phyloP scores from a whole-genome alignment of 2,797 vertebrate genomes.

The Enteromius afrohamiltoni region DNA sequence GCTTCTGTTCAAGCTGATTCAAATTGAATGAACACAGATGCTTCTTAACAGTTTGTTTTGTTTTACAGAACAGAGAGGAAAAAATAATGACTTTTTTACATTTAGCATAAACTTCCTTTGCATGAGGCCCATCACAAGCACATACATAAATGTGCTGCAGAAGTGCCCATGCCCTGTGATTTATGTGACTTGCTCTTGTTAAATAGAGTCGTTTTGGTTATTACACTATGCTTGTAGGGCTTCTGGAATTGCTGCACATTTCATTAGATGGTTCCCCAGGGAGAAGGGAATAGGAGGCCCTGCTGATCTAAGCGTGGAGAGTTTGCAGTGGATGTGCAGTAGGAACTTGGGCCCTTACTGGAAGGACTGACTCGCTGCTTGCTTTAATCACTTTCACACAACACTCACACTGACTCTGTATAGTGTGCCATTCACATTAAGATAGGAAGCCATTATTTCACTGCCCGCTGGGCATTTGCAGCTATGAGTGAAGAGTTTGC shows the following conservation, averaged over 20 bases:
- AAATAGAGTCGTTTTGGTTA: constrained; percentile 58
- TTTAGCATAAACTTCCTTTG: background rate
- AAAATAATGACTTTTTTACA: background rate
- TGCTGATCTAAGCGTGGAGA: constrained; percentile 32
- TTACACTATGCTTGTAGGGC: constrained; percentile 52
- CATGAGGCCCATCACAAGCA: background rate
- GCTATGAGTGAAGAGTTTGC: constrained; percentile 20
- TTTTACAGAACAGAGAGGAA: background rate
- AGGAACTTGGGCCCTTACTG: constrained; percentile 20
- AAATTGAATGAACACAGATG: background rate
- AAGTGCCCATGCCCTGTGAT: constrained; percentile 41
- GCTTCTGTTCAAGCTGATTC: background rate
- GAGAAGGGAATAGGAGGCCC: constrained; percentile 38
- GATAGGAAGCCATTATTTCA: constrained; percentile 29
- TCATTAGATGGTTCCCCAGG: constrained; percentile 46
- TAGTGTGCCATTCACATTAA: constrained; percentile 1
- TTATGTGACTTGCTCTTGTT: constrained; percentile 48
- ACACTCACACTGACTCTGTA: constrained; percentile 15
- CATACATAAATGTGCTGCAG: constrained; percentile 28
- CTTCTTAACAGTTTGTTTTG: background rate
- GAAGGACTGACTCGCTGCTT: constrained; percentile 27
- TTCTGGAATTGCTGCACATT: constrained; percentile 50
- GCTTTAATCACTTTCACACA: constrained; percentile 32
- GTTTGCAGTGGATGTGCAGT: constrained; percentile 2
- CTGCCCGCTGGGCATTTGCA: constrained; percentile 12